Evolutionary conservation across 2,888 invertebrate genomes (phyloP).

Genomic region (Cephus spinipes): DNA sequence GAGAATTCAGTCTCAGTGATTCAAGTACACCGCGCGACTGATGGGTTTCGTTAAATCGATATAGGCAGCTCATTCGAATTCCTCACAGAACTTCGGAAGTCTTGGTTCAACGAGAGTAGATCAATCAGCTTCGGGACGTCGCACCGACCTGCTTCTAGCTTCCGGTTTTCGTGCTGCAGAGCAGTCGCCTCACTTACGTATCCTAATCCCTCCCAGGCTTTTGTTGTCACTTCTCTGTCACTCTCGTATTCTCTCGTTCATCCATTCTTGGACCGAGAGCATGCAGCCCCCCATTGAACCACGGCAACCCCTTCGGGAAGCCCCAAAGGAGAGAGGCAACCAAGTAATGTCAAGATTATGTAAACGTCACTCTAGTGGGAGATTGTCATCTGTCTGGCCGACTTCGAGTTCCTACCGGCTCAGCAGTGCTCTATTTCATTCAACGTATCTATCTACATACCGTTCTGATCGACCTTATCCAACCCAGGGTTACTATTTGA

Average conservation of each 20-base stretch:
- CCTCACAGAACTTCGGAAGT: no score
- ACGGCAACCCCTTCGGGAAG: conserved; percentile 35
- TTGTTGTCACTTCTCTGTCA: conserved; percentile 45
- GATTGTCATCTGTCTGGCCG: conserved; percentile 45
- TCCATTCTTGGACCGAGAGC: conserved; percentile 5
- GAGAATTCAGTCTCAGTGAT: no score
- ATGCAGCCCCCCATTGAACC: conserved; percentile 14
- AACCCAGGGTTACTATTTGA: no score
- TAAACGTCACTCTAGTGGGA: conserved; percentile 54
- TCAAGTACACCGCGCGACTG: no score
- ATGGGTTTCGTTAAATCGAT: no score
- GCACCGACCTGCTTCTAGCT: conserved; percentile 15
- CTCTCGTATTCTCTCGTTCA: conserved; percentile 22
- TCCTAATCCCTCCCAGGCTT: conserved; percentile 52
- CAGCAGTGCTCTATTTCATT: no score
- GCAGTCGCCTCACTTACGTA: conserved; percentile 24
- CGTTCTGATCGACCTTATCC: no score
- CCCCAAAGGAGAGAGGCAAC: conserved; percentile 41
- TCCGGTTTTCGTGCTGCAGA: conserved; percentile 28
- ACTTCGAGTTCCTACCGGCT: conserved; percentile 45
- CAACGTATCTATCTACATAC: no score
- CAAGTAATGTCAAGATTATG: conserved; percentile 59
- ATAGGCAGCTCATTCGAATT: no score
- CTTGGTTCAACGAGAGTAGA: no score
- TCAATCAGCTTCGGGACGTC: no score